A percentile compares a stretch with the other conserved stretches of the same genome.
phyloP scores from a whole-genome alignment of 2,113 vertebrate genomes.

The Empidonax alnorum region DNA sequence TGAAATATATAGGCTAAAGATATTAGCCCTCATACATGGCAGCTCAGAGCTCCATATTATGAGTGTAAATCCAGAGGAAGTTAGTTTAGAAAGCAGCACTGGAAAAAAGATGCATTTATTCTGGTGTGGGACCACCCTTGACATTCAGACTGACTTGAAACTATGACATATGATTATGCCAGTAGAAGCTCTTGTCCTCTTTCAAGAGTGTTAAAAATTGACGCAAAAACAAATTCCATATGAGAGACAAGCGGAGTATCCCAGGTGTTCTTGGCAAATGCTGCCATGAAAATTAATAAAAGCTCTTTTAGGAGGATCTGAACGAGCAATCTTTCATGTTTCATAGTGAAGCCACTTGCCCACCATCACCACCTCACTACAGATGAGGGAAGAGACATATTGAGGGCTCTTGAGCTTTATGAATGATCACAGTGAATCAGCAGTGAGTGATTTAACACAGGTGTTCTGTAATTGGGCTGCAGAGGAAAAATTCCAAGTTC shows the following conservation, averaged over 20 bases:
- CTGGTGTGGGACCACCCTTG: neutral
- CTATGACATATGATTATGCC: neutral
- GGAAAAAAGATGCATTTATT: neutral
- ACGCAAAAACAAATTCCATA: neutral
- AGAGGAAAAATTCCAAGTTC: neutral
- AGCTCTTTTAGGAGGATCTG: neutral
- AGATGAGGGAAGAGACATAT: conserved; percentile 31
- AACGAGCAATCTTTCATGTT: conserved; percentile 40
- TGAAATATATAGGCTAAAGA: neutral
- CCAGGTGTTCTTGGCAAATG: conserved; percentile 47
- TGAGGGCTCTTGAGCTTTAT: conserved; percentile 61
- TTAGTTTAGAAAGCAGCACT: neutral
- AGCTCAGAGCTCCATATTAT: neutral
- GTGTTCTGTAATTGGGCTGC: conserved; percentile 40
- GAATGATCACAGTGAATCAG: conserved; percentile 59
- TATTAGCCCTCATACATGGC: rapidly evolving
- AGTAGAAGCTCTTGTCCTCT: conserved; percentile 11
- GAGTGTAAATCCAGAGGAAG: neutral
- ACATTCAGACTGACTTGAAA: conserved; percentile 5
- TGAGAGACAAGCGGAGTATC: conserved; percentile 31
- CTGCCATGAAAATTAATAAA: conserved; percentile 48
- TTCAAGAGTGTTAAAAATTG: conserved; percentile 41
- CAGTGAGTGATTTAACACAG: conserved; percentile 37
- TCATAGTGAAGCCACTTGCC: conserved; percentile 40
- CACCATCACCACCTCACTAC: conserved; percentile 28